A percentile compares a stretch with the other conserved stretches of the same genome.
Evolutionary conservation across 2,113 vertebrate species (phyloP).

Genomic region (Podarcis muralis): DNA sequence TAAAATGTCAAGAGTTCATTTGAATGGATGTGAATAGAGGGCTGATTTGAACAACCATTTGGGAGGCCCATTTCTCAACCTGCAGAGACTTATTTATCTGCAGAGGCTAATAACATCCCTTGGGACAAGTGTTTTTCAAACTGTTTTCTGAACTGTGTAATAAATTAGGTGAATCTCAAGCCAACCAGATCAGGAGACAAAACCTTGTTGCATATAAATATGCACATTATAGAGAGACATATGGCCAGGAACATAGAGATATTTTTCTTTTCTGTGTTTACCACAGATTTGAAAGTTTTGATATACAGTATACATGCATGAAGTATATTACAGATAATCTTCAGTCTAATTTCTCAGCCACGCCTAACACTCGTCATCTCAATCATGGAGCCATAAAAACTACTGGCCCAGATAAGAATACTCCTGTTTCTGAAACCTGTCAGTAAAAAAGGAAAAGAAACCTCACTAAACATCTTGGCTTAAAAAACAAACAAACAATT

Average conservation of each 20-base stretch:
- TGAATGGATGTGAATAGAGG: constrained; percentile 36
- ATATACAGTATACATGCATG: rapidly evolving
- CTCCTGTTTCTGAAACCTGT: background rate
- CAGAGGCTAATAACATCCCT: background rate
- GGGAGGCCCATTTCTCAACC: background rate
- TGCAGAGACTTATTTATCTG: background rate
- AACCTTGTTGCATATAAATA: constrained; percentile 46
- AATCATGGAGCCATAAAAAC: background rate
- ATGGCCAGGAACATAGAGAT: background rate
- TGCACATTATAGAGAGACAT: background rate
- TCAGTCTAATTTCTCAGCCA: background rate
- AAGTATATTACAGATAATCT: background rate
- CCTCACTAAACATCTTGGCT: background rate
- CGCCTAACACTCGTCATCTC: background rate
- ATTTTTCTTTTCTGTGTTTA: constrained; percentile 7
- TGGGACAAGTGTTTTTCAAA: background rate
- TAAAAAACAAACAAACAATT: background rate
- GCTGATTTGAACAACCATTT: background rate
- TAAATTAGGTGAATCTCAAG: constrained; percentile 55
- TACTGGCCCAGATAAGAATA: background rate
- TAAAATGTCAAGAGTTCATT: constrained; percentile 23
- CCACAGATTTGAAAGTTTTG: rapidly evolving
- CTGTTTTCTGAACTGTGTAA: background rate
- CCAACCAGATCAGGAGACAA: constrained; percentile 48
- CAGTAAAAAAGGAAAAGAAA: background rate